phyloP scores from a whole-genome alignment of 2,888 invertebrate genomes.

The Dicranocentrus wangi region DNA sequence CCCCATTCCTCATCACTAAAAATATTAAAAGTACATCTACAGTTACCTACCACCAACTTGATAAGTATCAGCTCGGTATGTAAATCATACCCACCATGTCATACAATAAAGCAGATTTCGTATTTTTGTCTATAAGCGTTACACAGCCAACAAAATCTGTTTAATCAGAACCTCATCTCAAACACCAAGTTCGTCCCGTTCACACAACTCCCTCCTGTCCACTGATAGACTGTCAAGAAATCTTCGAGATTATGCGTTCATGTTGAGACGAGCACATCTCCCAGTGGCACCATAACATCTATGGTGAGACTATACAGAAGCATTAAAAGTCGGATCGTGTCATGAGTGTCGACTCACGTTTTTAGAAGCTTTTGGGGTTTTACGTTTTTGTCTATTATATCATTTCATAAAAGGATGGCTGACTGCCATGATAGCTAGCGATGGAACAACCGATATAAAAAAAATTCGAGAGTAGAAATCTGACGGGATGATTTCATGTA shows the following conservation, averaged over 20 bases:
- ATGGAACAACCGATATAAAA: neutral
- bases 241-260: neutral
- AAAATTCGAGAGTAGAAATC: neutral
- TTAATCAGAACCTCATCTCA: neutral
- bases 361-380: neutral
- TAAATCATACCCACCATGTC: neutral
- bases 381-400: neutral
- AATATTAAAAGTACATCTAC: neutral
- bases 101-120: neutral
- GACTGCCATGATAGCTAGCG: neutral
- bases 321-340: neutral
- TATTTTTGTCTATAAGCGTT: too few relatives aligned
- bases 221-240: neutral
- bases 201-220: neutral
- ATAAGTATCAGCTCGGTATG: neutral
- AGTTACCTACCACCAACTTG: neutral
- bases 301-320: neutral
- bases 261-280: too few relatives aligned
- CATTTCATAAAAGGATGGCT: neutral
- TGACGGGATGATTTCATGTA: neutral
- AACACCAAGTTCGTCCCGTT: neutral
- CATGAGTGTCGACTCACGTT: conserved; percentile 1
- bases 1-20: neutral
- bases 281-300: neutral
- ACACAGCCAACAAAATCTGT: too few relatives aligned